A percentile compares a stretch with the other conserved stretches of the same genome.
These are phyloP conservation scores for Scaptomyza montana DNA, from an alignment of 1,140 invertebrate species.

Conservation along the genomic window DNA sequence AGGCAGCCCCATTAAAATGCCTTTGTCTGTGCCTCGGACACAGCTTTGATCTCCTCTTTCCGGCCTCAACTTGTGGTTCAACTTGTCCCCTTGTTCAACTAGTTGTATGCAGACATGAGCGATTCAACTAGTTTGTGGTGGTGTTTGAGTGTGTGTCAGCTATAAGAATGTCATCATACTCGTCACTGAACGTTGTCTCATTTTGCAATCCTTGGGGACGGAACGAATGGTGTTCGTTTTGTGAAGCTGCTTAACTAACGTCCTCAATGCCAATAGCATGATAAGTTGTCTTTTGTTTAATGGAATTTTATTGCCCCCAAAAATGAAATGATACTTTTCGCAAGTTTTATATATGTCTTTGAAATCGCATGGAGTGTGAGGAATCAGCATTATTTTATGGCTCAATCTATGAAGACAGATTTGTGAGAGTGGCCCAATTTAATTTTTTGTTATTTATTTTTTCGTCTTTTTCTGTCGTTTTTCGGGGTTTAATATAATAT, in stretches of 20 bases:
- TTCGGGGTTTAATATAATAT: not conserved
- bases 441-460: not conserved
- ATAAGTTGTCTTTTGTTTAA: conserved; percentile 57
- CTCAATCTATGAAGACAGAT: conserved; percentile 10
- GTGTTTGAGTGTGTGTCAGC: conserved; percentile 30
- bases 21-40: conserved; percentile 38
- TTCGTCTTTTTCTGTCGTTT: not conserved
- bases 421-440: not conserved
- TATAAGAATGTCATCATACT: conserved; percentile 78
- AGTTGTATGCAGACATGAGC: conserved; percentile 20
- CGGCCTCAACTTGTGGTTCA: not conserved
- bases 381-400: conserved; percentile 48
- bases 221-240: conserved; percentile 19
- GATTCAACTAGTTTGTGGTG: conserved; percentile 30
- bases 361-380: not conserved
- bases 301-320: conserved; percentile 38
- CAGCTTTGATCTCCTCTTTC: conserved; percentile 26
- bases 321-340: conserved; percentile 37
- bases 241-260: conserved; percentile 4
- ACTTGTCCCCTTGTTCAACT: conserved; percentile 2
- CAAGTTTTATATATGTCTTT: conserved; percentile 3
- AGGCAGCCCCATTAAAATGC: conserved; percentile 43
- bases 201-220: conserved; percentile 64
- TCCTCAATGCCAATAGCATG: conserved; percentile 25
- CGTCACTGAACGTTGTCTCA: conserved; percentile 61